Base-by-base conservation (phyloP, 2,797 vertebrate genomes). In the Gymnothorax javanicus region DNA sequence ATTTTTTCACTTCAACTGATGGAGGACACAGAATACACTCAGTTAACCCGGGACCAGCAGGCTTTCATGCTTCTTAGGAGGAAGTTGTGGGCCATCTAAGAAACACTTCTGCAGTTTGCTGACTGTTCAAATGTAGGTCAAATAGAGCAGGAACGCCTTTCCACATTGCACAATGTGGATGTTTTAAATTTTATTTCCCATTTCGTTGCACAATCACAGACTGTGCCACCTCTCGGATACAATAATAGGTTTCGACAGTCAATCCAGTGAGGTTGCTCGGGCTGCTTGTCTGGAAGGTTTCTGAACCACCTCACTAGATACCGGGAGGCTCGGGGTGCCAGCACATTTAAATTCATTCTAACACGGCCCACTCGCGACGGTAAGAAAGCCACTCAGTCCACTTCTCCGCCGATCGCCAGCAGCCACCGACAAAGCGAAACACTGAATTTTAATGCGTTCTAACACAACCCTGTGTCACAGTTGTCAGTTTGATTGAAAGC, bases 401-500 rank as follows among this genome's bases (percentile, higher is more conserved):
- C 52, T 85, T 75, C 9, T 27, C 50, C 67, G 56, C n/a, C 57
- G 20, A 75, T 64, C 23, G 20, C 67, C 20, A 75, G 64, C 8
- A 75, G 11, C 62, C 59, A 2, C 25, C 12, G 25, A 43, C 83
- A 4, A 6, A 17, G 23, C 11, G 15, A 20, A 50, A 33, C 43
- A 1, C 83, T 69, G 62, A 69, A 84, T 52, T 52, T 52, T 23
- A 84, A 67, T 62, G 43, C 11, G 43, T 17, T 67, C 83, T 2
- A 43, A 60, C 62, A 23, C 27, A 84, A 52, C 60, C 83, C 7
- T 27, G 59, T 25, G 27, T 50, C 59, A 67, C 83, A 50, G 62
- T 67, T 50, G 62, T 50, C 58, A 84, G 50, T 84, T 84, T 50
- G 84, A 85, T 85, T 71, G 52, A 69, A 85, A 64, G 84, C 62